Conservation (phyloP, 2,113 vertebrate genomes). For the Coracopsis vasa region DNA sequence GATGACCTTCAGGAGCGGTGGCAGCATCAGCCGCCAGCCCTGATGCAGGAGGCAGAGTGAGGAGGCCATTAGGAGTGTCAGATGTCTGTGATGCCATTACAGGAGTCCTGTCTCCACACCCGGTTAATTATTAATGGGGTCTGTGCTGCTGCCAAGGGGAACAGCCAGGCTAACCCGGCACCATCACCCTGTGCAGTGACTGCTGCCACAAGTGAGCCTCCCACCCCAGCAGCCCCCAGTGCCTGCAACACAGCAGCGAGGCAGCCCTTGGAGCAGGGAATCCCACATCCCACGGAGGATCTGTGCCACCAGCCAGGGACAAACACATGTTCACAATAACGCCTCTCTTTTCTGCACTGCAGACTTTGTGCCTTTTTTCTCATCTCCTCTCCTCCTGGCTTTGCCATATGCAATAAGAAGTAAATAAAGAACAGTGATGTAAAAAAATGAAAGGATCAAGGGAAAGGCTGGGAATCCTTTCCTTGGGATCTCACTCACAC, state of each 20-base stretch:
- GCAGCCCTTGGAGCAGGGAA: constrained; percentile 6
- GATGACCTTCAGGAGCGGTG: not conserved
- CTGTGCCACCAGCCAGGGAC: constrained; percentile 48
- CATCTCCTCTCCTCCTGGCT: constrained; percentile 44
- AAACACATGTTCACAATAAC: constrained; percentile 38
- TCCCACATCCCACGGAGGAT: constrained; percentile 31
- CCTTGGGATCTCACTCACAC: not conserved
- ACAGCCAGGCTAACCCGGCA: not conserved
- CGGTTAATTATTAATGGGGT: constrained; percentile 21
- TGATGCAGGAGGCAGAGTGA: rapidly evolving
- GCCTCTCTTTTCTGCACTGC: constrained; percentile 52
- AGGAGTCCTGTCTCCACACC: not conserved
- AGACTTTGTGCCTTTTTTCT: constrained; percentile 49
- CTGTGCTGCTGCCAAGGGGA: not conserved
- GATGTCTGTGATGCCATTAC: not conserved
- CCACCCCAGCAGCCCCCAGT: not conserved
- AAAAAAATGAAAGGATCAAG: not conserved
- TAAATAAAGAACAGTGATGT: constrained; percentile 31
- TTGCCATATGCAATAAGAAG: constrained; percentile 47
- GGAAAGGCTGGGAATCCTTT: not conserved
- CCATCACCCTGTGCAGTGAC: rapidly evolving
- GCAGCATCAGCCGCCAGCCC: not conserved
- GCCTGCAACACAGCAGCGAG: not conserved
- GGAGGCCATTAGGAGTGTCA: not conserved
- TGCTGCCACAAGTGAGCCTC: not conserved